These are phyloP conservation scores for Frankliniella fusca DNA, from an alignment of 2,888 invertebrate genomes.

Conservation along the genomic window DNA sequence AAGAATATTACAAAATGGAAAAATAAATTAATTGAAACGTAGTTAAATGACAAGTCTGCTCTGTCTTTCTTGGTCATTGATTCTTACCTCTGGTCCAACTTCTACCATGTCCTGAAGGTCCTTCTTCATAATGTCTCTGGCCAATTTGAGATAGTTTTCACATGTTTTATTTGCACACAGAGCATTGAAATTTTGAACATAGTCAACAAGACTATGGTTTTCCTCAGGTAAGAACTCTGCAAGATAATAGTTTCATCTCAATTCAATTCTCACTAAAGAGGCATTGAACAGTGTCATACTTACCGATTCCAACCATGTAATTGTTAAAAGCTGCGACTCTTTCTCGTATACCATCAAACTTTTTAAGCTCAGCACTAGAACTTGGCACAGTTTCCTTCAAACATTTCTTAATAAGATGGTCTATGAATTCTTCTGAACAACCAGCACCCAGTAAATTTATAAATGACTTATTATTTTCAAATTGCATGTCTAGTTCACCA, in stretches of 20 bases:
- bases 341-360: slow-evolving; percentile 59
- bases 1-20: background rate
- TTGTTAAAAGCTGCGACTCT: slow-evolving; percentile 64
- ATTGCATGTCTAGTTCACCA: slow-evolving; percentile 53
- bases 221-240: slow-evolving; percentile 55
- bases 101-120: slow-evolving; percentile 71
- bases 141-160: slow-evolving; percentile 63
- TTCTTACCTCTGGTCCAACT: slow-evolving; percentile 53
- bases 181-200: slow-evolving; percentile 67
- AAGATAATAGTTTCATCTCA: slow-evolving; percentile 4
- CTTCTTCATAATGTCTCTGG: slow-evolving; percentile 69
- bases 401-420: slow-evolving; percentile 66
- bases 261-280: background rate
- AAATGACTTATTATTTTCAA: slow-evolving; percentile 49
- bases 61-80: too few species aligned
- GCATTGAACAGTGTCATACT: background rate
- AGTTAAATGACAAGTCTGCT: background rate
- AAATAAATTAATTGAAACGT: background rate
- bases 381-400: slow-evolving; percentile 72
- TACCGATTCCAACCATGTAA: slow-evolving; percentile 54
- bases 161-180: slow-evolving; percentile 74
- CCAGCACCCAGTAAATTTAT: slow-evolving; percentile 53
- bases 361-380: slow-evolving; percentile 64
- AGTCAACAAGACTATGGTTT: slow-evolving; percentile 60
- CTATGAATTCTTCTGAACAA: slow-evolving; percentile 57